Percentiles rank a stretch among this genome's conserved stretches.
These are phyloP conservation scores for Linyphia triangularis DNA, from an alignment of 2,888 invertebrate genomes.

Conservation along the genomic window DNA sequence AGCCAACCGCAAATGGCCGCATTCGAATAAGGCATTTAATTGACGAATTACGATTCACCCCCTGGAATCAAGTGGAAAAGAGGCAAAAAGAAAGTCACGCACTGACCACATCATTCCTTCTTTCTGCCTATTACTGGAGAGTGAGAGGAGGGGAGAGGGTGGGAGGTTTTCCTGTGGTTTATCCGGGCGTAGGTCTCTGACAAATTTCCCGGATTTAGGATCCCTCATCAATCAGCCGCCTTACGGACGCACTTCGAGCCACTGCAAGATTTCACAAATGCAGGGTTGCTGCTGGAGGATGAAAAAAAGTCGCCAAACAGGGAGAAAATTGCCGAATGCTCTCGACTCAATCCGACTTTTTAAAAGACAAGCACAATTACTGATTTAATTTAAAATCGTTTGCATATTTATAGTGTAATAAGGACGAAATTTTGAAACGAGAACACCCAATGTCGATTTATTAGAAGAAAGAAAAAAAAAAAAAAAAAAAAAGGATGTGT, in stretches of 20 bases:
- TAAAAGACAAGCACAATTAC: neutral
- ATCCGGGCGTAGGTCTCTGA: slow-evolving; percentile 49
- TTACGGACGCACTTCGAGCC: slow-evolving; percentile 33
- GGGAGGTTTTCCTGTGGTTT: slow-evolving; percentile 30
- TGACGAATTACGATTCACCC: neutral
- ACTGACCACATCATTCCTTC: slow-evolving; percentile 32
- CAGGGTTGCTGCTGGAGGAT: slow-evolving; percentile 7
- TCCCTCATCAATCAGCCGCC: slow-evolving; percentile 68
- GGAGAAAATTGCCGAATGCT: neutral
- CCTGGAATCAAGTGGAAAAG: neutral
- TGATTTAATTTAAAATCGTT: neutral
- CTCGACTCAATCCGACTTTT: neutral
- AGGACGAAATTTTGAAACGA: too few species aligned
- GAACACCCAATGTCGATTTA: neutral
- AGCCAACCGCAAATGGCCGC: too few species aligned
- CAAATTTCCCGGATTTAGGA: slow-evolving; percentile 70
- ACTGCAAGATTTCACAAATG: slow-evolving; percentile 49
- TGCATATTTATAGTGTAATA: too few species aligned
- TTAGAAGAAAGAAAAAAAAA: neutral
- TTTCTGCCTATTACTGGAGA: neutral
- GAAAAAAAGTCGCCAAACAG: neutral
- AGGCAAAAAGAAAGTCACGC: neutral
- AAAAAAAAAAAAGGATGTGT: neutral
- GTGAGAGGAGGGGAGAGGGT: neutral
- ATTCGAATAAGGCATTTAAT: neutral